Conservation (phyloP, 2,888 invertebrate genomes). For the Copidosoma aretas region DNA sequence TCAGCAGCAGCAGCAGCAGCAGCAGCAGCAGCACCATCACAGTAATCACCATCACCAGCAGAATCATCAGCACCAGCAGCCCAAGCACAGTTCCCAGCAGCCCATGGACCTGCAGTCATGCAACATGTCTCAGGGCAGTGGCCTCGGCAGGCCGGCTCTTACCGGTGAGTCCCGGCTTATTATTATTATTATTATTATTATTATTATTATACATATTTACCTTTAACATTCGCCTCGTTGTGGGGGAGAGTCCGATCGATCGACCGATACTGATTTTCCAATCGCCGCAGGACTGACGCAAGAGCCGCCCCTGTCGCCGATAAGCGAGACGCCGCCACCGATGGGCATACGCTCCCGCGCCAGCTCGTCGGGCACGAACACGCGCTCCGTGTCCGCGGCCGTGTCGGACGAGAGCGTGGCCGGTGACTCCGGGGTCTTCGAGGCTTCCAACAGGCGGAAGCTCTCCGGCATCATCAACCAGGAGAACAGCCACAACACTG, state of each 20-base stretch:
- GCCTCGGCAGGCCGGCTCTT: constrained; percentile 65
- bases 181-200: background rate
- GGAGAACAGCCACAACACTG: constrained; percentile 55
- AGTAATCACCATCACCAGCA: constrained; percentile 45
- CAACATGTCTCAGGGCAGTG: constrained; percentile 69
- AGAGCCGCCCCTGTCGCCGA: constrained; percentile 78
- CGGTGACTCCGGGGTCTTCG: constrained; percentile 92
- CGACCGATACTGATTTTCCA: background rate
- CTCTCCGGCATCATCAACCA: constrained; percentile 55
- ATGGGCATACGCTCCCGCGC: constrained; percentile 62
- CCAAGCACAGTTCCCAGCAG: constrained; percentile 54
- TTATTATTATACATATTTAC: no score
- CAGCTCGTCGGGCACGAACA: constrained; percentile 74
- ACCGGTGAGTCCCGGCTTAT: constrained; percentile 13
- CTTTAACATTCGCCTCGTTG: no score
- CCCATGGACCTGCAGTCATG: constrained; percentile 60
- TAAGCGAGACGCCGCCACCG: constrained; percentile 82
- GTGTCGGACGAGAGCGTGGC: constrained; percentile 98
- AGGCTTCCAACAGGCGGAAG: constrained; percentile 76
- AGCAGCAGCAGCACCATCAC: constrained; percentile 46
- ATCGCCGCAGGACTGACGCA: constrained; percentile 52
- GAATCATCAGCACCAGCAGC: constrained; percentile 43
- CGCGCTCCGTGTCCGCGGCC: constrained; percentile 91
- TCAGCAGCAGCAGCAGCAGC: constrained; percentile 45
- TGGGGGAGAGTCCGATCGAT: background rate